phyloP scores from a whole-genome alignment of 1,140 invertebrate genomes.

The Notospermus geniculatus region DNA sequence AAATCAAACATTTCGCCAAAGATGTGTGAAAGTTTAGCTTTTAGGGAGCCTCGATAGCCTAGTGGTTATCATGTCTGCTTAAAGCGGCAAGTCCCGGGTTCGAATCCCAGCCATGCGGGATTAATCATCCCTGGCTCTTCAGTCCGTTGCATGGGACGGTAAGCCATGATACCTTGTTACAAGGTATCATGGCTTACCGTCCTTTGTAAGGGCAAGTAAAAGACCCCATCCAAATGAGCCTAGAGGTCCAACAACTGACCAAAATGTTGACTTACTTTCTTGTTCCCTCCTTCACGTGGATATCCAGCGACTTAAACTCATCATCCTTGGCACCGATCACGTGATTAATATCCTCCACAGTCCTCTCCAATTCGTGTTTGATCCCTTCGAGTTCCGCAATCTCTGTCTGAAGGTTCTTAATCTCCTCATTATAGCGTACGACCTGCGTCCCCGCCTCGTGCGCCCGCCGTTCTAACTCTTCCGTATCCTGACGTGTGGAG shows the following conservation, averaged over 20 bases:
- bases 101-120: too few relatives aligned
- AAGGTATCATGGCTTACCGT: too few relatives aligned
- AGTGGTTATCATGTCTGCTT: too few relatives aligned
- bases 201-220: not conserved
- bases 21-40: too few relatives aligned
- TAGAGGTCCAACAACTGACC: not conserved
- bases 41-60: too few relatives aligned
- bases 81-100: too few relatives aligned
- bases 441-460: slow-evolving; percentile 41
- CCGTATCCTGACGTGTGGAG: slow-evolving; percentile 33
- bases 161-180: too few relatives aligned
- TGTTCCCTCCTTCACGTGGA: slow-evolving; percentile 31
- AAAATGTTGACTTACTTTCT: slow-evolving; percentile 33
- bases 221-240: too few relatives aligned
- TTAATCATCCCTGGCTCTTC: too few relatives aligned
- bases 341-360: slow-evolving; percentile 43
- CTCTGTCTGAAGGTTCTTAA: slow-evolving; percentile 35
- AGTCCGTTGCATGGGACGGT: too few relatives aligned
- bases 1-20: too few relatives aligned
- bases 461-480: slow-evolving; percentile 43
- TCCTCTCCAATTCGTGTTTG: slow-evolving; percentile 34
- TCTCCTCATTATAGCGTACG: slow-evolving; percentile 37
- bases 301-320: slow-evolving; percentile 43
- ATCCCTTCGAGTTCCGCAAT: slow-evolving; percentile 34
- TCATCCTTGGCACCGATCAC: slow-evolving; percentile 45